Evolutionary conservation across 2,797 vertebrate genomes (phyloP).

Genomic region (Ibycter americanus): DNA sequence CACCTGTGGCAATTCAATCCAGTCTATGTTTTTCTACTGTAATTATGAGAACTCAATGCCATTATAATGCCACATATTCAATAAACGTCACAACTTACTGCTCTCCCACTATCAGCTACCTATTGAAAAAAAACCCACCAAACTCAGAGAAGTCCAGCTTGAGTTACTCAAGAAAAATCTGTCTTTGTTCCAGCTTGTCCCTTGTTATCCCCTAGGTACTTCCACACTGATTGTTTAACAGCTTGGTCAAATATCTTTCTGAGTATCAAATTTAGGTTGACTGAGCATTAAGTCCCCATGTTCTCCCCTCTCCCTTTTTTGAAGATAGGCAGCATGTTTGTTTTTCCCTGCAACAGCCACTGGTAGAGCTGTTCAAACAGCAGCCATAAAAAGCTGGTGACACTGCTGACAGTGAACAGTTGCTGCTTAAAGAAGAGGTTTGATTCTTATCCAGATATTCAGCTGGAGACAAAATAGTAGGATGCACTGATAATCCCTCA

Average conservation of each 20-base stretch:
- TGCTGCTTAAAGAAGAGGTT: conserved; percentile 11
- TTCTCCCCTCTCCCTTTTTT: conserved; percentile 37
- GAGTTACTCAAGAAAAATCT: not conserved
- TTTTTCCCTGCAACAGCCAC: conserved; percentile 57
- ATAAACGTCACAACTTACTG: not conserved
- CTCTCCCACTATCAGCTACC: not conserved
- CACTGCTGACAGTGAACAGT: conserved; percentile 10
- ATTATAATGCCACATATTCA: not conserved
- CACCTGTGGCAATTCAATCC: not conserved
- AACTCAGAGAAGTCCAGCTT: not conserved
- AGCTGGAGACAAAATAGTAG: conserved; percentile 10
- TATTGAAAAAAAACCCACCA: not conserved
- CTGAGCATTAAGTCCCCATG: conserved; percentile 49
- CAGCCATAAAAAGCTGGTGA: conserved; percentile 44
- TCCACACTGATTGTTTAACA: not conserved
- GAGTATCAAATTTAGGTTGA: conserved; percentile 62
- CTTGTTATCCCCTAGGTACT: not conserved
- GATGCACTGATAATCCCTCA: not conserved
- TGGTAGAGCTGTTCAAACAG: conserved; percentile 61
- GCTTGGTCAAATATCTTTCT: conserved; percentile 49
- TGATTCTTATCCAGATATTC: conserved; percentile 48
- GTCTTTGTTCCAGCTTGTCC: not conserved
- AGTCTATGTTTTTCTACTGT: not conserved
- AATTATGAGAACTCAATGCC: not conserved
- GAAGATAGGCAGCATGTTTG: conserved; percentile 58